Evolutionary conservation across 2,113 vertebrate genomes (phyloP), one percentile per base, ranked within the genome.

Genomic region (Trochalopteron elliotii): DNA sequence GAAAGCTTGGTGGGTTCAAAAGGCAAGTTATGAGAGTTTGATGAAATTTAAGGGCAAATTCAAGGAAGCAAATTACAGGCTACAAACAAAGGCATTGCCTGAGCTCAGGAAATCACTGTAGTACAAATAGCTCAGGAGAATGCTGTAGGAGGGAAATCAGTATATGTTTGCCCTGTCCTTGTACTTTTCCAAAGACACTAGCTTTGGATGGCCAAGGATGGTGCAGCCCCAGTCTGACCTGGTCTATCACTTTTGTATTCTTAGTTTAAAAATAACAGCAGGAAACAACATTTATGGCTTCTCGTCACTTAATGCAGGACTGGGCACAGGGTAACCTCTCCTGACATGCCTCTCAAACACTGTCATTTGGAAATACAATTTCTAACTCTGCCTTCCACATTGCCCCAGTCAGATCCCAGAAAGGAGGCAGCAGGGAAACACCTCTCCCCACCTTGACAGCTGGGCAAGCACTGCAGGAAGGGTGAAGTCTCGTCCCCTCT

Each of bases 201-300:
- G 45, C 59, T 92, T 57, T 59, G 35, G 28, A 68, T 1, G 4
- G 37, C 64, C 3, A 4, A 42, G 40, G 13, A 61, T 69, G 45
- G 37, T 44, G 14, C 42, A 65, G 53, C 47, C 90, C 83, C 45
- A 44, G 8, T 47, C 35, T 94, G 83, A 94, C 76, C 80, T 35
- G 27, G 24, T 83, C 74, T 68, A 25, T 22, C 47, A 35, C 23
- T 88, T 72, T 69, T n/a, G 52, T 61, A 12, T 50, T 47, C 53
- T 87, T 50, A 35, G 63, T 60, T 57, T 83, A 57, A 92, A 97
- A 95, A 81, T 81, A 94, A 71, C 72, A 81, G 55, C 68, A 90
- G 68, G 35, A 83, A 86, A 75, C 17, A 33, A 55, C 20, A 68
- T 82, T 81, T 89, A 61, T 40, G 70, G 40, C 11, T 85, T 88